Evolutionary conservation across 2,797 vertebrate genomes (phyloP), one percentile per base, ranked within the genome.

Genomic region (Myotis pilosus): DNA sequence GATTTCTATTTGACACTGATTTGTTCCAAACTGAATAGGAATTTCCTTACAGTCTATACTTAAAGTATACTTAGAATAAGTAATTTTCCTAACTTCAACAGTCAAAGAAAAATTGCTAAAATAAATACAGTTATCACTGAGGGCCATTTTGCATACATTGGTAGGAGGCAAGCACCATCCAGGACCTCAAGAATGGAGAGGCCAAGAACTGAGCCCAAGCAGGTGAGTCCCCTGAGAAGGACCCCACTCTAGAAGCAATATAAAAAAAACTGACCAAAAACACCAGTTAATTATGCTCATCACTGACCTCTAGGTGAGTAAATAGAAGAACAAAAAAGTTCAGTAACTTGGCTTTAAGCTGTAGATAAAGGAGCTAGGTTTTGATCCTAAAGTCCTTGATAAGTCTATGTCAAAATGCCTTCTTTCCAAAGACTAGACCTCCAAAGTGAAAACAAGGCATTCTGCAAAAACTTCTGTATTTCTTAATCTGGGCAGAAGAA

Each of bases 1-100:
- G n/a, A 85, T 80, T 94, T 91, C 47, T 87, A 41, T 91, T 68
- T 28, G 57, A 89, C 44, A 47, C 64, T 64, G 60, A 94, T 83
- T 75, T 68, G 69, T 83, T 62, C 60, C 47, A 68, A 89, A 84
- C 23, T 60, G 53, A 94, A 83, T 3, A 89, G 4, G 47, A 44
- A 78, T 92, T 81, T 78, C 72, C 30, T 87, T 33, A 72, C 30
- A 44, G 22, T 64, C 64, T 92, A 51, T 28, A 41, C 11, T 47
- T 36, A 76, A 55, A 85, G 49, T 88, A 62, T 25, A 57, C 28
- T 60, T 33, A 60, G 44, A 84, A 69, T 87, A 84, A 95, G 25
- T 25, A 74, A 75, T 83, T 41, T 91, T 10, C 20, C 69, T 28
- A 84, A 68, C 38, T 36, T 83, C 53, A 16, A 7, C 55, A 49